Percentiles rank a stretch among this genome's conserved stretches.
Conservation (phyloP, 2,113 vertebrate genomes). For the Callaeas wilsoni region DNA sequence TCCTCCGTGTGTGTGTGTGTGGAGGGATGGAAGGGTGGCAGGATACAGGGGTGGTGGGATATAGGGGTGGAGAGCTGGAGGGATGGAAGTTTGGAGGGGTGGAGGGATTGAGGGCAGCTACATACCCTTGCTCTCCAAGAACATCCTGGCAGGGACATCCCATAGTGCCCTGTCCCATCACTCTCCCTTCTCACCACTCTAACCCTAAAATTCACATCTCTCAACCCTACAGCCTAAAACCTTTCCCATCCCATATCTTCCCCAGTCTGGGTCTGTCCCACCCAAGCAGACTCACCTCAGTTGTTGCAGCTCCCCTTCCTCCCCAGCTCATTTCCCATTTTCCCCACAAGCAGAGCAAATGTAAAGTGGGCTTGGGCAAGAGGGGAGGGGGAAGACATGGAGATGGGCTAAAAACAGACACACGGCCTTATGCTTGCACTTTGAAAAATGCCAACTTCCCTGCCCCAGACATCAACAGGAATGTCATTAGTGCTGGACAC, state of each 20-base stretch:
- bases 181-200: neutral
- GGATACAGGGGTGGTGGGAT: neutral
- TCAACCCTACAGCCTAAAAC: neutral
- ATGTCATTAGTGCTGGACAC: neutral
- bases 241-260: neutral
- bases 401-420: neutral
- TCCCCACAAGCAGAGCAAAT: neutral
- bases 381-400: neutral
- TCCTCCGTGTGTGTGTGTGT: neutral
- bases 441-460: neutral
- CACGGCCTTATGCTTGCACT: neutral
- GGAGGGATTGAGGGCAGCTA: neutral
- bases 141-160: neutral
- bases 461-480: neutral
- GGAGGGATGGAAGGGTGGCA: neutral
- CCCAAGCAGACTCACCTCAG: neutral
- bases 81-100: neutral
- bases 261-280: neutral
- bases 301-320: neutral
- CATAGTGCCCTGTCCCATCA: neutral
- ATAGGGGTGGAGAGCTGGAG: neutral
- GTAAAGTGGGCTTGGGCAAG: neutral
- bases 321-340: neutral
- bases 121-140: accelerated
- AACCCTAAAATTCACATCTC: neutral